A percentile compares a stretch with the other conserved stretches of the same genome.
These are phyloP conservation scores for Callipepla californica DNA, from an alignment of 2,113 vertebrate species.

Conservation along the genomic window DNA sequence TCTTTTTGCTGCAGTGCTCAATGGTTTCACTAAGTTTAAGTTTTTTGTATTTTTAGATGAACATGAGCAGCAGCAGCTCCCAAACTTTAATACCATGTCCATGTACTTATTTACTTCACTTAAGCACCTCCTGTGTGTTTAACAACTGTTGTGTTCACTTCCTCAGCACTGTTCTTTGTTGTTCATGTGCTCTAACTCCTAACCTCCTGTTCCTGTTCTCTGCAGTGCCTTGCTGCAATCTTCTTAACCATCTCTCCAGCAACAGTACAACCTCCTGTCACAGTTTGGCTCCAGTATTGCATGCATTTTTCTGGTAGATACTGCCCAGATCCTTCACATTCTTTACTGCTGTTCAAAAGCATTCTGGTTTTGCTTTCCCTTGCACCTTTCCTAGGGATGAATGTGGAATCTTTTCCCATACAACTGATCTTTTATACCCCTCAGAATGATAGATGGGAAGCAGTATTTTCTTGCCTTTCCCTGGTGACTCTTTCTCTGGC, in stretches of 20 bases:
- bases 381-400: background rate
- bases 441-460: background rate
- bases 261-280: background rate
- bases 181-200: background rate
- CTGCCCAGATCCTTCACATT: background rate
- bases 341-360: background rate
- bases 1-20: background rate
- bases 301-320: background rate
- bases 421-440: background rate
- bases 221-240: background rate
- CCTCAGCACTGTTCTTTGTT: background rate
- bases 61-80: background rate
- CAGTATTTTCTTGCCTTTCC: slow-evolving; percentile 1
- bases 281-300: background rate
- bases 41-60: background rate
- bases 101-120: background rate
- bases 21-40: background rate
- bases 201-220: rapidly evolving
- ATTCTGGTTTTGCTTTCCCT: background rate
- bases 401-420: background rate
- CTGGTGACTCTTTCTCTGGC: background rate
- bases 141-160: background rate
- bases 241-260: background rate
- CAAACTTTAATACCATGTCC: background rate
- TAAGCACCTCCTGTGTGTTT: background rate